Base-by-base conservation (phyloP, 1,140 invertebrate genomes). In the Aphelenchoides fujianensis region DNA sequence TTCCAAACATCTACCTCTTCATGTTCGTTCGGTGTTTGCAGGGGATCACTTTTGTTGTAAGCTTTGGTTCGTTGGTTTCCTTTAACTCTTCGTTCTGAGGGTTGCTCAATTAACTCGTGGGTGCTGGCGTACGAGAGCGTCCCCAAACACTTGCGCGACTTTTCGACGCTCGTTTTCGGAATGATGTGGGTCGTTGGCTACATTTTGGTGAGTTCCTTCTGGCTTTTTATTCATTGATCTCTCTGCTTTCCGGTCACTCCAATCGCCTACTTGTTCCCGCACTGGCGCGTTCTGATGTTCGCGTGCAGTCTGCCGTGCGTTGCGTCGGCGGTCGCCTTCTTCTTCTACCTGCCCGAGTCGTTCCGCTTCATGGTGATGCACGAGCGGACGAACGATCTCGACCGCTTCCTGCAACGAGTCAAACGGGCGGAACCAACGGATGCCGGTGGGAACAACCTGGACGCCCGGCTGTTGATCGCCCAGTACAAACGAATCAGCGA, bases 1-100 rank as follows among this genome's bases (percentile, higher is more conserved):
- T 28, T 5, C 67, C 67, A 9, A 68, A 68, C 36, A 68, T 68
- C 62, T 68, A 69, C 7, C 5, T 71, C 5, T 71, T 68, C 23
- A 71, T 71, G 63, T 5, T 68, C 3, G 23, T 7, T 69, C 63
- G 67, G 28, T 69, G 68, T 7, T 3, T 68, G 9, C 67, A 68
- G 27, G 67, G 67, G 23, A 69, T 68, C 28, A 5, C 5, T 28
- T 68, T 68, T 71, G 68, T 34, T n/a, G 57, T 61, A 19, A 61
- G 41, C n/a, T n/a, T n/a, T n/a, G n/a, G n/a, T 48, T n/a, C n/a
- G n/a, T 48, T 48, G 41, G 23, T 16, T 48, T 48, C 41, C n/a
- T n/a, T n/a, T n/a, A n/a, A n/a, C n/a, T 48, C 12, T 12, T 48
- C 23, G 12, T 48, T 48, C 41, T 48, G 41, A 61, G 27, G 67